Percentiles rank a stretch among this genome's conserved stretches.
phyloP scores from a whole-genome alignment of 2,888 invertebrate species.

The Synergus gifuensis region DNA sequence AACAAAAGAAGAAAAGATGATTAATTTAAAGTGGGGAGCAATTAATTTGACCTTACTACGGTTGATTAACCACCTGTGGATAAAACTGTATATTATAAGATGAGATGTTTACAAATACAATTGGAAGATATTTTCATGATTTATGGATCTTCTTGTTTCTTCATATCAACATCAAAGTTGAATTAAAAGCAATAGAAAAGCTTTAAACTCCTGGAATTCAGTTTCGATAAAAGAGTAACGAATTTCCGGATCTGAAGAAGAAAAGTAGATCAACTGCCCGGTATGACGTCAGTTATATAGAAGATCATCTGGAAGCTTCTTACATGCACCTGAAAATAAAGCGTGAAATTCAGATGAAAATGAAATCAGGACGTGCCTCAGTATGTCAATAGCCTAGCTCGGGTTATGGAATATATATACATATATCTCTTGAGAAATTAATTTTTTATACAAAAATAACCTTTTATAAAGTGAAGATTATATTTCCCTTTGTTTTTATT shows the following conservation, averaged over 20 bases:
- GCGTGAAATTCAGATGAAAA: constrained; percentile 19
- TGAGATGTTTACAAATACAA: too few species aligned
- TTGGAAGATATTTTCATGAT: too few species aligned
- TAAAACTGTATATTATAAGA: not conserved
- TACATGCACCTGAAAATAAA: constrained; percentile 10
- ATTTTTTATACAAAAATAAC: not conserved
- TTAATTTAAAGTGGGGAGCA: not conserved
- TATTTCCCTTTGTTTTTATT: too few species aligned
- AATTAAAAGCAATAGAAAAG: not conserved
- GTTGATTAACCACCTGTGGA: not conserved
- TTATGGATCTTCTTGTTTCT: too few species aligned
- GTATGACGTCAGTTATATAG: constrained; percentile 33
- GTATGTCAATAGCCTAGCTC: constrained; percentile 40
- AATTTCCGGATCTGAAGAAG: constrained; percentile 47
- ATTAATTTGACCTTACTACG: not conserved
- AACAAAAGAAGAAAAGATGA: not conserved
- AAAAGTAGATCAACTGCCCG: constrained; percentile 48
- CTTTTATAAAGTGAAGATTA: not conserved
- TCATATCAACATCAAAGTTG: not conserved
- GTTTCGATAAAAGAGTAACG: constrained; percentile 20
- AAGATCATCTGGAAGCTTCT: constrained; percentile 30
- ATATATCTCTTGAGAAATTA: not conserved
- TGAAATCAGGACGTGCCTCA: constrained; percentile 29
- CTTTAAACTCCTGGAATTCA: not conserved
- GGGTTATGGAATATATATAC: not conserved